Conservation (phyloP, 2,797 vertebrate genomes). For the Alcedo atthis region DNA sequence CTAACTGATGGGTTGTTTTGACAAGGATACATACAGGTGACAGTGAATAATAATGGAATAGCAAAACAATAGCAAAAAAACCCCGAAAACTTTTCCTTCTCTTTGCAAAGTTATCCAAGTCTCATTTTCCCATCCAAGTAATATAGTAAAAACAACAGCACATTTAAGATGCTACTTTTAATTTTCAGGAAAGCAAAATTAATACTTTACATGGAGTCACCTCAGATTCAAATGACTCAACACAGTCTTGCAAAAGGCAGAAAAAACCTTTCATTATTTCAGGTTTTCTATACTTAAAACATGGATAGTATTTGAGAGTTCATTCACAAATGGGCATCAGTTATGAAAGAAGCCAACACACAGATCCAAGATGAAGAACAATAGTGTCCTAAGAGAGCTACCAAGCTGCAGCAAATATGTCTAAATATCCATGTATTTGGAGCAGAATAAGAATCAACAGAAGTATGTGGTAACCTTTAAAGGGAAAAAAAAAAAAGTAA, state of each 20-base stretch:
- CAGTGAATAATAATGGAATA: background rate
- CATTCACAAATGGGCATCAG: too few relatives aligned
- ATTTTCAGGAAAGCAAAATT: background rate
- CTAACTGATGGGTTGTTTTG: background rate
- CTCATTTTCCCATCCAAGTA: background rate
- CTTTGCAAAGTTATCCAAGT: background rate
- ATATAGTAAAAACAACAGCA: background rate
- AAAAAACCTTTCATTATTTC: background rate
- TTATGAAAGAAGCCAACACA: background rate
- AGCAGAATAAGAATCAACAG: background rate
- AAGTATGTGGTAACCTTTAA: background rate
- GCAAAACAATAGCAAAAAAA: background rate
- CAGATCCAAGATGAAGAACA: background rate
- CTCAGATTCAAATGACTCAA: background rate
- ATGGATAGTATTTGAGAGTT: background rate
- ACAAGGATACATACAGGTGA: background rate
- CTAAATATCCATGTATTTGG: background rate
- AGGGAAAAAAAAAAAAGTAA: too few relatives aligned
- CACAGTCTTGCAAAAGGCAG: background rate
- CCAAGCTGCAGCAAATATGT: background rate
- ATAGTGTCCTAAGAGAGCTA: background rate
- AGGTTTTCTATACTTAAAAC: background rate
- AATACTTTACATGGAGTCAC: background rate
- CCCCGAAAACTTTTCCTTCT: background rate
- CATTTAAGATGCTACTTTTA: background rate